A percentile compares a stretch with the other conserved stretches of the same genome.
These are phyloP conservation scores for Clepsis dumicolana DNA, from an alignment of 2,888 invertebrate genomes.

Conservation along the genomic window DNA sequence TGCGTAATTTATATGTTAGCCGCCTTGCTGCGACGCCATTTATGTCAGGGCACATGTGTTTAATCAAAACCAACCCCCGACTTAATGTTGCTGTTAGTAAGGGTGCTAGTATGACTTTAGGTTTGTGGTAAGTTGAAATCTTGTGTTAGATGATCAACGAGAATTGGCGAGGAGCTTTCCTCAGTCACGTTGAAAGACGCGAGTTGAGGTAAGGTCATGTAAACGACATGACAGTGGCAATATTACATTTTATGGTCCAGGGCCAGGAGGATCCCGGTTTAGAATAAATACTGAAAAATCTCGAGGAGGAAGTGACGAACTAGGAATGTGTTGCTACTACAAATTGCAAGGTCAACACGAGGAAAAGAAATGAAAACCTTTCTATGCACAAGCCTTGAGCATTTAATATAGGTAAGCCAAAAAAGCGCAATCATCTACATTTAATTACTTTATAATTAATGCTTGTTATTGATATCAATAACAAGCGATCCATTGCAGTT, in stretches of 20 bases:
- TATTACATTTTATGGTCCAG: too few relatives aligned
- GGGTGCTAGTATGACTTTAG: too few relatives aligned
- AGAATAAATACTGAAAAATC: background rate
- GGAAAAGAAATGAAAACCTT: background rate
- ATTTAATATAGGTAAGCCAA: background rate
- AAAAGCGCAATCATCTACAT: background rate
- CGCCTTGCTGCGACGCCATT: background rate
- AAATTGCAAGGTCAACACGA: constrained; percentile 1
- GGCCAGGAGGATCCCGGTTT: background rate
- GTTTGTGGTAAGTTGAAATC: too few relatives aligned
- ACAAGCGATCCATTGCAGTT: background rate
- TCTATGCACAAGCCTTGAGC: background rate
- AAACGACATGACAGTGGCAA: too few relatives aligned
- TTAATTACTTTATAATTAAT: too few relatives aligned
- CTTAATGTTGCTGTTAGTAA: too few relatives aligned
- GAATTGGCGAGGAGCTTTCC: too few relatives aligned
- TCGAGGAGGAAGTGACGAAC: background rate
- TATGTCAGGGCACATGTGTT: background rate
- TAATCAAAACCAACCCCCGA: background rate
- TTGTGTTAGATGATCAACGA: too few relatives aligned
- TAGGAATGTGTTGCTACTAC: background rate
- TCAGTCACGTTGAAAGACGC: too few relatives aligned
- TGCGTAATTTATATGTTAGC: background rate
- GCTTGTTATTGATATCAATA: constrained; percentile 2
- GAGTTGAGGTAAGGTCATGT: too few relatives aligned